phyloP scores from a whole-genome alignment of 53 echinoderm and acorn worm species.

The Luidia sarsii region DNA sequence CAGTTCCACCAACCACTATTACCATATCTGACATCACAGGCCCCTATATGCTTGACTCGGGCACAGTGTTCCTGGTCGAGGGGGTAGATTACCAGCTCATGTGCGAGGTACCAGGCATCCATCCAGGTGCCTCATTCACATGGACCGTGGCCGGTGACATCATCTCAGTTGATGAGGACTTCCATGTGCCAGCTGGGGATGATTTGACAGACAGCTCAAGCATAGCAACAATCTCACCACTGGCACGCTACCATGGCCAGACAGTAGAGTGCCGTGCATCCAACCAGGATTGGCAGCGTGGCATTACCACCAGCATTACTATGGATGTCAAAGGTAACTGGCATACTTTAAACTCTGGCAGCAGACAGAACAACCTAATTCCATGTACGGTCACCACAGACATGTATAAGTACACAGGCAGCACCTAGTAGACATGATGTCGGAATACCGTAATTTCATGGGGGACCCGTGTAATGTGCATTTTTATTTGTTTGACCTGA shows the following conservation, averaged over 20 bases:
- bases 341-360: too few species aligned
- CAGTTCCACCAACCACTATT: neutral
- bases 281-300: neutral
- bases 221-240: neutral
- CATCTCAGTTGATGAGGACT: neutral
- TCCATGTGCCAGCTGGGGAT: neutral
- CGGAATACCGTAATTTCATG: too few species aligned
- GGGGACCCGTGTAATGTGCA: too few species aligned
- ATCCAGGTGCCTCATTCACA: conserved; percentile 18
- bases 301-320: neutral
- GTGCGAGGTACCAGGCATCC: conserved; percentile 1
- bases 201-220: conserved; percentile 23
- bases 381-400: too few species aligned
- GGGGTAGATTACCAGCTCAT: neutral
- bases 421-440: too few species aligned
- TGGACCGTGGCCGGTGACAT: conserved; percentile 10
- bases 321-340: conserved; percentile 7
- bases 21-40: conserved; percentile 15
- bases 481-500: too few species aligned
- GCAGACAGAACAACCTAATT: too few species aligned
- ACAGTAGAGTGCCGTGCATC: conserved; percentile 14
- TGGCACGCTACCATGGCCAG: neutral
- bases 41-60: conserved; percentile 22
- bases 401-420: too few species aligned
- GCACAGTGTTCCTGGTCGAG: neutral